A percentile compares a stretch with the other conserved stretches of the same genome.
Evolutionary conservation across 2,113 vertebrate genomes (phyloP).

Genomic region (Micromys minutus): DNA sequence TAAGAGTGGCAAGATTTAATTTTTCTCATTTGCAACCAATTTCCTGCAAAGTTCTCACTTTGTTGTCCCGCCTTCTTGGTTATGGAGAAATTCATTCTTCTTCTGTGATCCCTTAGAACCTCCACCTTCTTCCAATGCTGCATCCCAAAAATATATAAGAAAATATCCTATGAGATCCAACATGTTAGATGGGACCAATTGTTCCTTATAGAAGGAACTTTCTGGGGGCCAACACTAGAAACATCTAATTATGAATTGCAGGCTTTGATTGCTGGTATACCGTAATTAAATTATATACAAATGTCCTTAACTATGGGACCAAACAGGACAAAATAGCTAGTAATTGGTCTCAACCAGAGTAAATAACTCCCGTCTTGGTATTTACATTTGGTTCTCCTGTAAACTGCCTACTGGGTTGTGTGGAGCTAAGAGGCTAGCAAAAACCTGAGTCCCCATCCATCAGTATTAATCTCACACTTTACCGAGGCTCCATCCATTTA

Average conservation of each 20-base stretch:
- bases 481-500: slow-evolving; percentile 90
- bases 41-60: neutral
- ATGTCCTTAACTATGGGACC: slow-evolving; percentile 83
- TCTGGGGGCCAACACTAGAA: slow-evolving; percentile 77
- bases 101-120: neutral
- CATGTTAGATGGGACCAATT: neutral
- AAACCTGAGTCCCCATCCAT: slow-evolving; percentile 91
- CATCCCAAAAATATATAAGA: slow-evolving; percentile 45
- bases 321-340: slow-evolving; percentile 86
- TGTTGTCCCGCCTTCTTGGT: neutral
- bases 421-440: slow-evolving; percentile 89
- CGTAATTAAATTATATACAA: slow-evolving; percentile 88
- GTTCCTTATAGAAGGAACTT: slow-evolving; percentile 63
- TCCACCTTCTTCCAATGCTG: slow-evolving; percentile 16
- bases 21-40: neutral
- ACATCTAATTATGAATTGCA: slow-evolving; percentile 82
- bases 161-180: slow-evolving; percentile 45
- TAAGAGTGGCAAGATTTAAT: neutral
- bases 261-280: slow-evolving; percentile 84
- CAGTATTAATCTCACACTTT: slow-evolving; percentile 91
- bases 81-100: neutral
- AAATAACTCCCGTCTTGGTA: slow-evolving; percentile 88
- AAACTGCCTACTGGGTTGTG: slow-evolving; percentile 89
- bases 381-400: slow-evolving; percentile 89
- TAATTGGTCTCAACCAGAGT: slow-evolving; percentile 89